Evolutionary conservation across 2,888 invertebrate species (phyloP).

Genomic region (Scaeva pyrastri): DNA sequence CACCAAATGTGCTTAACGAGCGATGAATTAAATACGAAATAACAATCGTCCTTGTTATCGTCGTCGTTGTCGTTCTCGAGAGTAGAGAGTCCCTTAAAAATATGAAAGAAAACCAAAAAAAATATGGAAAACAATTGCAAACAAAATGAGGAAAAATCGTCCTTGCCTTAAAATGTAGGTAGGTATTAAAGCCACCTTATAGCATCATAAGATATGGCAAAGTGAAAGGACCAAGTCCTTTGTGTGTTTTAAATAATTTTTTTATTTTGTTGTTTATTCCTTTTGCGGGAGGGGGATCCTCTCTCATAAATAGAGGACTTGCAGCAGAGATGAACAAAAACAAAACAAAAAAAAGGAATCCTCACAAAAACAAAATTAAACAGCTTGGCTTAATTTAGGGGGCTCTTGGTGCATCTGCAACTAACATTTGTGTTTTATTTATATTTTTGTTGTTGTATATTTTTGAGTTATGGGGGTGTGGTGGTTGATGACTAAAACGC

Average conservation of each 20-base stretch:
- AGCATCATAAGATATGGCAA: constrained; percentile 19
- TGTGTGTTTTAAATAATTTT: constrained; percentile 39
- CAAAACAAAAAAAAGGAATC: constrained; percentile 17
- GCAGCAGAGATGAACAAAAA: constrained; percentile 23
- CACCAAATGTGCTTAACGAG: constrained; percentile 67
- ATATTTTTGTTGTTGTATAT: neutral
- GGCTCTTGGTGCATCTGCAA: constrained; percentile 62
- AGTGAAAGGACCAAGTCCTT: constrained; percentile 36
- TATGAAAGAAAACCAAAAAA: constrained; percentile 18
- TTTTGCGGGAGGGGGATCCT: constrained; percentile 21
- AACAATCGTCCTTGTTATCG: constrained; percentile 56
- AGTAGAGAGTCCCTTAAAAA: constrained; percentile 40
- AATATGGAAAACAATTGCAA: constrained; percentile 38
- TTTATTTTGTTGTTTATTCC: constrained; percentile 11
- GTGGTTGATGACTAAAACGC: neutral
- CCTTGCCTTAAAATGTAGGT: constrained; percentile 66
- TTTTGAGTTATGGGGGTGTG: neutral
- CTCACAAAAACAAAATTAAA: constrained; percentile 30
- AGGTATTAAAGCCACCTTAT: constrained; percentile 60
- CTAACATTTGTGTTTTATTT: constrained; percentile 27
- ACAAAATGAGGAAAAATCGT: constrained; percentile 52
- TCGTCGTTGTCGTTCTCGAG: neutral
- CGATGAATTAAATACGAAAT: constrained; percentile 67
- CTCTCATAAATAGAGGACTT: constrained; percentile 44
- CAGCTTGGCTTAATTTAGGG: constrained; percentile 67